Evolutionary conservation across 2,888 invertebrate species (phyloP).

Genomic region (Nomada lathburiana): DNA sequence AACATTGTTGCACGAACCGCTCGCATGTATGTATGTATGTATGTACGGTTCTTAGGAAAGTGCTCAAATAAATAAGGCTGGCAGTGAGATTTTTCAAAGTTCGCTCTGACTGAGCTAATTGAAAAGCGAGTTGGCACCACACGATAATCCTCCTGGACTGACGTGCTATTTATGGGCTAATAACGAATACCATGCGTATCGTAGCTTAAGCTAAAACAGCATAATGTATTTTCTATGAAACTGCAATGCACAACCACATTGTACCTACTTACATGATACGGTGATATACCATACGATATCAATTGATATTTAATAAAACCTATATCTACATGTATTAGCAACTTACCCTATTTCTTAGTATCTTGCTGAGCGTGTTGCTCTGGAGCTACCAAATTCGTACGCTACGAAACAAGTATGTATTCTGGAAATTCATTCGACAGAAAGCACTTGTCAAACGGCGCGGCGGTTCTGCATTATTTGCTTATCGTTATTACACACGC

Average conservation of each 20-base stretch:
- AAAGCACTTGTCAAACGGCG: conserved; percentile 4
- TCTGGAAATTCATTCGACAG: neutral
- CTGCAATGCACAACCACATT: conserved; percentile 83
- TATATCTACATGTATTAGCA: conserved; percentile 61
- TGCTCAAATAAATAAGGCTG: conserved; percentile 39
- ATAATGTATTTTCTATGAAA: conserved; percentile 82
- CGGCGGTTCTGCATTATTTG: conserved; percentile 41
- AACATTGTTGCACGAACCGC: conserved; percentile 20
- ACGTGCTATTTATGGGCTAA: conserved; percentile 4
- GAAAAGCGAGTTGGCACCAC: neutral
- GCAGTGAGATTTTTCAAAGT: conserved; percentile 62
- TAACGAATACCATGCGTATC: conserved; percentile 33
- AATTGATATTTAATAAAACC: conserved; percentile 75
- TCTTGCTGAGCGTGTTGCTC: conserved; percentile 36
- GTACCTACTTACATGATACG: conserved; percentile 76
- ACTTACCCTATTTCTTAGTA: conserved; percentile 21
- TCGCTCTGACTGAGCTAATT: conserved; percentile 46
- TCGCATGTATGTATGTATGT: conserved; percentile 31
- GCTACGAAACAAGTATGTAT: conserved; percentile 19
- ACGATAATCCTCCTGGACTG: conserved; percentile 23
- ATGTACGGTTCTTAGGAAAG: conserved; percentile 38
- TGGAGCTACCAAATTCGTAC: conserved; percentile 17
- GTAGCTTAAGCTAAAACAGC: conserved; percentile 77
- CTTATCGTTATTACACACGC: conserved; percentile 47
- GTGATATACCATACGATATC: conserved; percentile 31